Conservation (phyloP, 2,888 invertebrate species). For the Rutpela maculata region DNA sequence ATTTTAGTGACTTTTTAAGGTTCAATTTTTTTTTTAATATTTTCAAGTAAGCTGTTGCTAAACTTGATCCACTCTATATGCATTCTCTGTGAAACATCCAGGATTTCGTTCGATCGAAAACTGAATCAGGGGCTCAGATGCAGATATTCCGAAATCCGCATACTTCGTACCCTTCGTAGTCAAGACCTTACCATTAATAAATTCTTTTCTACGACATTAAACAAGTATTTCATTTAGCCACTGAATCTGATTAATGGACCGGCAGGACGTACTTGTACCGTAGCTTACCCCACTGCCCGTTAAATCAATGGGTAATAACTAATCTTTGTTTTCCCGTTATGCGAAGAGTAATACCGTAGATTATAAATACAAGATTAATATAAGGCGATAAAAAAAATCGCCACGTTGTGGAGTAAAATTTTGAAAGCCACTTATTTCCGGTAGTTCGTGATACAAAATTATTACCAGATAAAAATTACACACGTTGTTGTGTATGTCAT, state of each 20-base stretch:
- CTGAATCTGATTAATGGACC: conserved; percentile 59
- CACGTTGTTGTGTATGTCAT: no score
- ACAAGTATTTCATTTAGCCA: conserved; percentile 64
- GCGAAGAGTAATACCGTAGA: background rate
- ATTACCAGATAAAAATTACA: no score
- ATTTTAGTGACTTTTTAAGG: no score
- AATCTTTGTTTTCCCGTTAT: conserved; percentile 1
- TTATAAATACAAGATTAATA: background rate
- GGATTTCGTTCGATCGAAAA: background rate
- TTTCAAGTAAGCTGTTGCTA: no score
- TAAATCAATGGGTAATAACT: conserved; percentile 14
- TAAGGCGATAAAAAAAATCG: no score
- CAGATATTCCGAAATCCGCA: conserved; percentile 29
- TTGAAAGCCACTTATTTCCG: no score
- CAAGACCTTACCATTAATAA: conserved; percentile 55
- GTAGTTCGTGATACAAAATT: no score
- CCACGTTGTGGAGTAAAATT: no score
- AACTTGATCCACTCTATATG: background rate
- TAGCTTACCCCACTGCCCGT: background rate
- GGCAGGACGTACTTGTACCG: conserved; percentile 36
- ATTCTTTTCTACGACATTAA: conserved; percentile 65
- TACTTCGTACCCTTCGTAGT: background rate
- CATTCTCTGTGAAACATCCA: background rate
- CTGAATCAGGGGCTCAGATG: conserved; percentile 24
- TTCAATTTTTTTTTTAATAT: no score